Evolutionary conservation across 2,888 invertebrate species (phyloP), one percentile per base, ranked within the genome.

Genomic region (Agelastica alni): DNA sequence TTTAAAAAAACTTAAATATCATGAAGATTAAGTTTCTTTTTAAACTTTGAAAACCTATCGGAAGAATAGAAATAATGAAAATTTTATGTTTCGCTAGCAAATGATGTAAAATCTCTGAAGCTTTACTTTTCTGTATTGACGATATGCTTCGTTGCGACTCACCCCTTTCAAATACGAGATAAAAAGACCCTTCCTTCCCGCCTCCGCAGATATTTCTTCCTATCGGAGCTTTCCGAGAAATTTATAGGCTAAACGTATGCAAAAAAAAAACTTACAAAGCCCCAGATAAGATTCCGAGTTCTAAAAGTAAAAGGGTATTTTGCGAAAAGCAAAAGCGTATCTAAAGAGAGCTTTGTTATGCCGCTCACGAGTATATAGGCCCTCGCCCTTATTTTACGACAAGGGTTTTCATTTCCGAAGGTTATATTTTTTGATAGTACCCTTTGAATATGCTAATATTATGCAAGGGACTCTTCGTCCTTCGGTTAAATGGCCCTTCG

Each of bases 301-400:
- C 66, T 65, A 64, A 70, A 67, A 71, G 69, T 69, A 70, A 71
- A 72, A 71, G 70, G 70, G 66, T 70, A 68, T 69, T 70, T 71
- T 70, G 70, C 70, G 68, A 73, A 70, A 72, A 73, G 70, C 71
- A 68, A 71, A 70, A 72, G 74, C 72, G 71, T 72, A 72, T 65
- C 72, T 67, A 74, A 74, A 69, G 62, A 62, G 61, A 61, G 59
- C 63, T 69, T 74, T 74, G 73, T 72, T 68, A 70, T 70, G 69
- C 69, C 61, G 69, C 69, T 66, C 69, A 68, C 63, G 67, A 64
- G 64, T 61, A 59, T 49, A 39, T 39, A 20, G 49, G 49, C 53
- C 59, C 59, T 48, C 62, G 65, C 68, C 70, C 70, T 68, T 62
- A 62, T 72, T 74, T 73, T 73, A 73, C 68, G 71, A 70, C 70